Conservation (phyloP, 2,113 vertebrate genomes). For the Equus quagga region DNA sequence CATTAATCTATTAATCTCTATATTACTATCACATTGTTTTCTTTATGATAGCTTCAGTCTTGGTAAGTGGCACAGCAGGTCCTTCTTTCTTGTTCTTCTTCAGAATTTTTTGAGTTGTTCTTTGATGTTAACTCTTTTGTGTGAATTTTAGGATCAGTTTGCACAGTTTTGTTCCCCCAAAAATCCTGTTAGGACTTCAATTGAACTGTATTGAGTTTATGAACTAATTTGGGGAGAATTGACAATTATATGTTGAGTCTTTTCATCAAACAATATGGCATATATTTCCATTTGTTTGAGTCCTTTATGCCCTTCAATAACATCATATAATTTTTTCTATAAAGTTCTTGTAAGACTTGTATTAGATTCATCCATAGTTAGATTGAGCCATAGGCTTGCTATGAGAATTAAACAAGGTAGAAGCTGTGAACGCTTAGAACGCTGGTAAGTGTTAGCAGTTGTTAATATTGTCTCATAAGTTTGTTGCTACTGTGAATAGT, state of each 20-base stretch:
- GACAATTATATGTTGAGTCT: not conserved
- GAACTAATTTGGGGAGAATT: not conserved
- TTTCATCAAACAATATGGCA: not conserved
- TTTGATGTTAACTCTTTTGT: not conserved
- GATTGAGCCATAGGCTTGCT: not conserved
- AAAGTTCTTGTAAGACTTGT: not conserved
- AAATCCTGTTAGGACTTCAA: not conserved
- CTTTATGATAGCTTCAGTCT: not conserved
- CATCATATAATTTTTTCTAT: not conserved
- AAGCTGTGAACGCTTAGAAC: not conserved
- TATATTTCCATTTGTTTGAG: not conserved
- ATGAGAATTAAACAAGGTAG: not conserved
- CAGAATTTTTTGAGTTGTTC: not conserved
- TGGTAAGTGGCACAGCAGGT: not conserved
- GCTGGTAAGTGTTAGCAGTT: not conserved
- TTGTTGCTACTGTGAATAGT: not conserved
- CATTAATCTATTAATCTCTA: not conserved
- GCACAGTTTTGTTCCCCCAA: not conserved
- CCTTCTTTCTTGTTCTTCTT: not conserved
- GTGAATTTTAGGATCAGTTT: constrained; percentile 12
- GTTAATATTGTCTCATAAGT: not conserved
- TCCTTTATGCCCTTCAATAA: not conserved
- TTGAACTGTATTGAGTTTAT: not conserved
- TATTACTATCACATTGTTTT: not conserved
- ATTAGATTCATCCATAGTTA: not conserved